Evolutionary conservation across 2,797 vertebrate species (phyloP).

Genomic region (Merluccius polli): DNA sequence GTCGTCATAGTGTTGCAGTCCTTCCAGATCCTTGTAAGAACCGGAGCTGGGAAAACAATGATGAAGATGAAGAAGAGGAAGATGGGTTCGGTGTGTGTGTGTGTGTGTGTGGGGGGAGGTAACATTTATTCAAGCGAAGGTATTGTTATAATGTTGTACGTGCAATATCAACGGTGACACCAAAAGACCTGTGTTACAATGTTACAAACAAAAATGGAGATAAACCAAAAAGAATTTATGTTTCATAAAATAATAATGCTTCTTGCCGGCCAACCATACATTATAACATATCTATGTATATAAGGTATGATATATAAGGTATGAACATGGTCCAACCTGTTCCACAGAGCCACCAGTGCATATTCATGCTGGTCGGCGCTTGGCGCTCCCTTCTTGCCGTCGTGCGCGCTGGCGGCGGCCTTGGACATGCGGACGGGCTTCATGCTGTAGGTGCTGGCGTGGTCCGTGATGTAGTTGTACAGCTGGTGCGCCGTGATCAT

Average conservation of each 20-base stretch:
- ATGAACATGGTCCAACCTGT: constrained; percentile 76
- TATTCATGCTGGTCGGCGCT: constrained; percentile 87
- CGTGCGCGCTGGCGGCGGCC: constrained; percentile 52
- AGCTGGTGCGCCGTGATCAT: constrained; percentile 96
- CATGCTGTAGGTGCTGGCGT: constrained; percentile 92
- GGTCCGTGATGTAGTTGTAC: constrained; percentile 97
- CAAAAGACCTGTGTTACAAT: neutral
- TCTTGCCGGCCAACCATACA: neutral
- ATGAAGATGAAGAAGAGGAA: neutral
- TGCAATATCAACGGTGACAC: neutral
- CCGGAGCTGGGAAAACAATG: constrained; percentile 45
- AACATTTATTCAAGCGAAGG: neutral
- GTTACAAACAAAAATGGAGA: neutral
- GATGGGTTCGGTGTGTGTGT: neutral
- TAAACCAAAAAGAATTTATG: neutral
- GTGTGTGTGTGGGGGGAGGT: neutral
- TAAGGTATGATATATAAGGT: no score
- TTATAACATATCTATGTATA: no score
- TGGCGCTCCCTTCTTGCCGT: constrained; percentile 78
- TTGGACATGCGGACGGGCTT: constrained; percentile 94
- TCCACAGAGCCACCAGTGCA: constrained; percentile 92
- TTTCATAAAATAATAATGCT: no score
- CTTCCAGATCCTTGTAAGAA: constrained; percentile 90
- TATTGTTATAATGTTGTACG: neutral
- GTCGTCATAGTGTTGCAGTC: constrained; percentile 91